Base-by-base conservation (phyloP, 2,888 invertebrate species). In the Hirtodrosophila confusa region DNA sequence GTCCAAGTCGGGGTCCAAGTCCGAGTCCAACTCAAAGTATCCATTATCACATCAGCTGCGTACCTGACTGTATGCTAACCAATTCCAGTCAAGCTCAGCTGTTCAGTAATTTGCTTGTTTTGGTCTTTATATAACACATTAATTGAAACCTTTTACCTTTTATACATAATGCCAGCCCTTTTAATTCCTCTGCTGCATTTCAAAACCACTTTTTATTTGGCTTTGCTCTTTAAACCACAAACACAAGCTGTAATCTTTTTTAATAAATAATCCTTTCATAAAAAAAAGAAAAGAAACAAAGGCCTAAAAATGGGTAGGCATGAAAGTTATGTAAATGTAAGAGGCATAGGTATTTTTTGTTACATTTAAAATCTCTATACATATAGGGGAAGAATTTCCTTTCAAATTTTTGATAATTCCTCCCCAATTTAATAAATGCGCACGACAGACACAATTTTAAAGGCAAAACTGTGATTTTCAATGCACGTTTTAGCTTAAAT, bases 41-140 rank as follows among this genome's bases (percentile, higher is more conserved):
- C 17, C 48, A 64, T 74, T 72, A 74, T 55, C 75, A 50, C 54
- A 50, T 74, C 75, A 69, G 45, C 62, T 55, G 37, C 40, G 33
- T 29, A 36, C 23, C 17, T 65, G 40, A 47, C 45, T 47, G 24
- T 40, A 35, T 35, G 40, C 50, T 58, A 7, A 23, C 44, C 37
- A 45, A 53, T 29, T 35, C 9, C 17, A 43, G n/a, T 24, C 27
- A 31, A 31, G 3, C 9, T 31, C 31, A 31, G 7, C 31, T 39
- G 17, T 17, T 17, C 17, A 27, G 23, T 45, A 17, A 17, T 39
- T 39, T 12, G 12, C 27, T 36, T n/a, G 11, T 41, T 29, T 27
- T n/a, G 6, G n/a, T 10, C 12, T 11, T 44, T 7, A 11, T 44
- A 4, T 50, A 58, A 53, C 33, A 54, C 60, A 41, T 61, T 61